These are phyloP conservation scores for Acestrorhynchus altus DNA, from an alignment of 2,797 vertebrate species.

Conservation along the genomic window DNA sequence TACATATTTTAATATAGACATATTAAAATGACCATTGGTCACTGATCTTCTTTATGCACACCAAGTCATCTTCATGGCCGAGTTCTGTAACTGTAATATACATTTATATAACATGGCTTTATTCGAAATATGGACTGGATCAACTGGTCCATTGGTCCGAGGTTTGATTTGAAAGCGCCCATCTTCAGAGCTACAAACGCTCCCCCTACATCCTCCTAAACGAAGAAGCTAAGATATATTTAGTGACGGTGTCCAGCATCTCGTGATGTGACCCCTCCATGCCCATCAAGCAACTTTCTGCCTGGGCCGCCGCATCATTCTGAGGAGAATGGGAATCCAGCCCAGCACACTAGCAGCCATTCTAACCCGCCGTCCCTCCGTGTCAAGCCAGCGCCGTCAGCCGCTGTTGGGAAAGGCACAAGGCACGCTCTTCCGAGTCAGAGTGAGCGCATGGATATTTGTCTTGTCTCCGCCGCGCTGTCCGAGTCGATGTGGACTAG, in stretches of 20 bases:
- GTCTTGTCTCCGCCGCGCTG: conserved; percentile 36
- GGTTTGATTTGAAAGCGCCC: too few relatives aligned
- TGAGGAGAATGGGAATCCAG: not conserved
- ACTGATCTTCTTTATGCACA: too few relatives aligned
- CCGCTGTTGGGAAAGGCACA: not conserved
- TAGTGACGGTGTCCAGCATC: not conserved
- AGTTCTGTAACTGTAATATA: too few relatives aligned
- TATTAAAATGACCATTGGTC: too few relatives aligned
- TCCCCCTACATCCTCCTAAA: not conserved
- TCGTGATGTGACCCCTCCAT: not conserved
- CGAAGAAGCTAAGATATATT: not conserved
- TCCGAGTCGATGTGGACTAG: conserved; percentile 61
- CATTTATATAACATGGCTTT: too few relatives aligned
- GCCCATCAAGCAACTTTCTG: not conserved
- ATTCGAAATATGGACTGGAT: too few relatives aligned
- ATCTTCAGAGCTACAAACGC: too few relatives aligned
- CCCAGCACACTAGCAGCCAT: not conserved
- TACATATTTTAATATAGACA: too few relatives aligned
- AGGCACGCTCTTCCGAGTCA: conserved; percentile 21
- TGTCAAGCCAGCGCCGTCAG: not conserved
- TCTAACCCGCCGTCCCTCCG: not conserved
- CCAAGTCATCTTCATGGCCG: too few relatives aligned
- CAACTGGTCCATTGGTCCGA: too few relatives aligned
- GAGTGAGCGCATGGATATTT: conserved; percentile 34
- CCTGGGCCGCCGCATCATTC: not conserved